A percentile compares a stretch with the other conserved stretches of the same genome.
Evolutionary conservation across 2,888 invertebrate species (phyloP).

Genomic region (Hartigia nigra): DNA sequence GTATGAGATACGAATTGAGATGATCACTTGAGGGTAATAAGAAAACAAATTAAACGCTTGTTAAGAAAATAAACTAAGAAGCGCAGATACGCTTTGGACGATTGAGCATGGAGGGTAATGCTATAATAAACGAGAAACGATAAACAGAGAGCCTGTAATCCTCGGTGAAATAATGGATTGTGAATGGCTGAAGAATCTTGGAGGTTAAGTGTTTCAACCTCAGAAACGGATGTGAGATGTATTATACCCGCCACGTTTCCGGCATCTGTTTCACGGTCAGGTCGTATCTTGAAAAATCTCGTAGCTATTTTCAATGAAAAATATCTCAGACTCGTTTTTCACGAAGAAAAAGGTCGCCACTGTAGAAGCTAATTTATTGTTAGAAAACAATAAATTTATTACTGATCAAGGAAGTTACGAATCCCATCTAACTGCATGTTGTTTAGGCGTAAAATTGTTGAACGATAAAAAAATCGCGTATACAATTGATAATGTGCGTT

Average conservation of each 20-base stretch:
- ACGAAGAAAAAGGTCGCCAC: background rate
- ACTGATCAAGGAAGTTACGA: background rate
- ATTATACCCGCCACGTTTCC: background rate
- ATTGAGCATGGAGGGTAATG: background rate
- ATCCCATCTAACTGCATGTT: background rate
- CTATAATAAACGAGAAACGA: slow-evolving; percentile 19
- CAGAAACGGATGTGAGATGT: background rate
- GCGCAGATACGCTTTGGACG: slow-evolving; percentile 4
- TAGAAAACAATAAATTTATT: background rate
- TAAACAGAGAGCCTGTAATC: slow-evolving; percentile 11
- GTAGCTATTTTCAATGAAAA: background rate
- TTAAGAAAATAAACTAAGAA: slow-evolving; percentile 16
- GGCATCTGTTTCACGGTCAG: background rate
- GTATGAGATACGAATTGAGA: background rate
- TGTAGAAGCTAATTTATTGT: background rate
- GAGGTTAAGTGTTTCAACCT: background rate
- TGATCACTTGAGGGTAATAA: background rate
- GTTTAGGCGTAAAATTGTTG: background rate
- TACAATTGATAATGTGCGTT: slow-evolving; percentile 17
- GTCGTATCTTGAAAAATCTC: background rate
- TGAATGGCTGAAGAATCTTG: background rate
- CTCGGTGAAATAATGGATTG: background rate
- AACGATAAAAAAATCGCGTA: slow-evolving; percentile 10
- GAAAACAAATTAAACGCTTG: slow-evolving; percentile 16
- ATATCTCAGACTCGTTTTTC: background rate